These are phyloP conservation scores for Drosophila mimica DNA, from an alignment of 2,888 invertebrate genomes.

Conservation along the genomic window DNA sequence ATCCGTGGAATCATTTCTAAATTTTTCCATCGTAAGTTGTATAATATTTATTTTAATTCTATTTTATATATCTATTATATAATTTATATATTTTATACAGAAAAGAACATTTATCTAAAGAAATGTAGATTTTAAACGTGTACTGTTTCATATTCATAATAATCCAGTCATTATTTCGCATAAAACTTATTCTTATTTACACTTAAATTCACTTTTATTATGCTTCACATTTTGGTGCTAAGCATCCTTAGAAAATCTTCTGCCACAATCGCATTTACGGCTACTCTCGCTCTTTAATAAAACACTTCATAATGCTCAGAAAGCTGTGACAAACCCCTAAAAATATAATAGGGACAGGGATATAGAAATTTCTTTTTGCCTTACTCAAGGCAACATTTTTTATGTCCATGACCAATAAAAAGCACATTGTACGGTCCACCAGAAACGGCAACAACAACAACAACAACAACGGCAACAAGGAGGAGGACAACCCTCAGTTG, in stretches of 20 bases:
- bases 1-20: neutral
- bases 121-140: neutral
- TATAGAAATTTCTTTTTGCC: constrained; percentile 11
- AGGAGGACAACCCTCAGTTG: constrained; percentile 30
- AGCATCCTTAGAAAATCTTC: neutral
- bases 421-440: constrained; percentile 64
- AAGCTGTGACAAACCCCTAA: constrained; percentile 16
- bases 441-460: constrained; percentile 11
- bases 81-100: no score
- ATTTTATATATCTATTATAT: no score
- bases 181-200: neutral
- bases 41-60: no score
- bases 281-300: constrained; percentile 5
- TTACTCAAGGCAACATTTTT: constrained; percentile 53
- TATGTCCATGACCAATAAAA: constrained; percentile 72
- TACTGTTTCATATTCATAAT: neutral
- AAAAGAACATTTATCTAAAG: neutral
- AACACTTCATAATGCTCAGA: constrained; percentile 21
- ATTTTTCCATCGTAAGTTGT: no score
- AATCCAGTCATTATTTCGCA: neutral
- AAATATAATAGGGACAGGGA: neutral
- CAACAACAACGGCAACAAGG: constrained; percentile 3
- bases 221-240: neutral
- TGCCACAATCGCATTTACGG: neutral
- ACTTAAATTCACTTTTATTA: neutral